phyloP scores from a whole-genome alignment of 2,113 vertebrate genomes.

The Bubo scandiacus region DNA sequence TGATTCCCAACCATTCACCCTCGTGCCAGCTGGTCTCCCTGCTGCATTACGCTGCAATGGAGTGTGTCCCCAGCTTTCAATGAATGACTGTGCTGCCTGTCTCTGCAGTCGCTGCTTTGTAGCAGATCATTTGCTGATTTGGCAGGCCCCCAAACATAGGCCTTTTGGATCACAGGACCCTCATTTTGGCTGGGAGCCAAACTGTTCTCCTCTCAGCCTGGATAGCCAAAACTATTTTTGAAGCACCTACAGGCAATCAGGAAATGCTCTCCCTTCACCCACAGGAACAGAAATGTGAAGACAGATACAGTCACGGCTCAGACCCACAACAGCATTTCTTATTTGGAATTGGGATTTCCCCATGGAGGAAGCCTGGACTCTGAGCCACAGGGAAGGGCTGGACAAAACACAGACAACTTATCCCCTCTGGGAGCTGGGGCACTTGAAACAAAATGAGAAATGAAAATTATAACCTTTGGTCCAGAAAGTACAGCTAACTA shows the following conservation, averaged over 20 bases:
- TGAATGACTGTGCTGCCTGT: background rate
- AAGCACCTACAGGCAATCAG: background rate
- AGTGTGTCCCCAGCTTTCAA: background rate
- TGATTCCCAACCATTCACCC: background rate
- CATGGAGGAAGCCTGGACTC: background rate
- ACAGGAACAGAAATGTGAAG: background rate
- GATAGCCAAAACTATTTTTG: background rate
- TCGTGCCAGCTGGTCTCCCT: background rate
- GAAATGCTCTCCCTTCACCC: background rate
- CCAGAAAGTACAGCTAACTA: background rate
- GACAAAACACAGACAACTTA: background rate
- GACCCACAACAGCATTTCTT: background rate
- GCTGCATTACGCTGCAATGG: background rate
- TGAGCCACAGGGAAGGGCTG: background rate
- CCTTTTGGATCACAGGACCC: constrained; percentile 1
- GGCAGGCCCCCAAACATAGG: background rate
- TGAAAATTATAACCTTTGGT: background rate
- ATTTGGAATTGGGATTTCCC: background rate
- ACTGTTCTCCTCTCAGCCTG: background rate
- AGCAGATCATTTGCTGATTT: constrained; percentile 21
- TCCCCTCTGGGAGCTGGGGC: background rate
- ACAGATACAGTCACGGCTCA: background rate
- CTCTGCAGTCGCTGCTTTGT: background rate
- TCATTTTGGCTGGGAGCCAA: background rate
- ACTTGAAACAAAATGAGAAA: background rate